phyloP scores from a whole-genome alignment of 2,797 vertebrate species.

The Picus viridis region DNA sequence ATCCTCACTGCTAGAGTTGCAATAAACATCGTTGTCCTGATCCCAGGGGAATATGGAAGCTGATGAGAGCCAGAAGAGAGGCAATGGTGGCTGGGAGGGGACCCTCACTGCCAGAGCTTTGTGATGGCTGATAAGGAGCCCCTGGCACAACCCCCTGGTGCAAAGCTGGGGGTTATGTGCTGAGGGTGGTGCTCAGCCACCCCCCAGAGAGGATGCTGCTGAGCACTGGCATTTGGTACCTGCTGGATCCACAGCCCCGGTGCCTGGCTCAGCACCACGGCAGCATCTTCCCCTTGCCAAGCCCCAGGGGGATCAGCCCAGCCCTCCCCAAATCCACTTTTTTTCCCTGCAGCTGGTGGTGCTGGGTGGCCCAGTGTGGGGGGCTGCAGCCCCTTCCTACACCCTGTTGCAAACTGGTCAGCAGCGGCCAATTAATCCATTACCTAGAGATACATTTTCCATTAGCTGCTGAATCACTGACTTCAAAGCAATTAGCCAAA shows the following conservation, averaged over 20 bases:
- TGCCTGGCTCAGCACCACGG: background rate
- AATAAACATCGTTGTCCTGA: background rate
- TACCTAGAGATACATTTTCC: slow-evolving; percentile 37
- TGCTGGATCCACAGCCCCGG: background rate
- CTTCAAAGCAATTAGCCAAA: slow-evolving; percentile 67
- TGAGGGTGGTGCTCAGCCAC: background rate
- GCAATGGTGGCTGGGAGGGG: too few relatives aligned
- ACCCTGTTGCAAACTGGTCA: background rate
- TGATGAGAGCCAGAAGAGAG: too few relatives aligned
- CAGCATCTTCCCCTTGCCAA: too few relatives aligned
- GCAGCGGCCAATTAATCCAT: slow-evolving; percentile 36
- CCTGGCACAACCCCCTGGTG: background rate
- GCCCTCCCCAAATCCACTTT: accelerated
- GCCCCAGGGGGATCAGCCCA: too few relatives aligned
- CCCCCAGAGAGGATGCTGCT: background rate
- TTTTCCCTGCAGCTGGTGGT: background rate
- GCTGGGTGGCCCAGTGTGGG: accelerated
- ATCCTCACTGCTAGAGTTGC: background rate
- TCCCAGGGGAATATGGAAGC: too few relatives aligned
- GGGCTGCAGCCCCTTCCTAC: background rate
- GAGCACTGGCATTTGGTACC: accelerated
- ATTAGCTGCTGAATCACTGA: slow-evolving; percentile 41
- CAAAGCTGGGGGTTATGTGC: accelerated
- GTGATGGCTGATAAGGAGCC: background rate
- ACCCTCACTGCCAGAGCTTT: background rate